These are phyloP conservation scores for silkworm (Bombyx mori) DNA, from an alignment of 1,140 invertebrate species.

Conservation along the genomic window DNA sequence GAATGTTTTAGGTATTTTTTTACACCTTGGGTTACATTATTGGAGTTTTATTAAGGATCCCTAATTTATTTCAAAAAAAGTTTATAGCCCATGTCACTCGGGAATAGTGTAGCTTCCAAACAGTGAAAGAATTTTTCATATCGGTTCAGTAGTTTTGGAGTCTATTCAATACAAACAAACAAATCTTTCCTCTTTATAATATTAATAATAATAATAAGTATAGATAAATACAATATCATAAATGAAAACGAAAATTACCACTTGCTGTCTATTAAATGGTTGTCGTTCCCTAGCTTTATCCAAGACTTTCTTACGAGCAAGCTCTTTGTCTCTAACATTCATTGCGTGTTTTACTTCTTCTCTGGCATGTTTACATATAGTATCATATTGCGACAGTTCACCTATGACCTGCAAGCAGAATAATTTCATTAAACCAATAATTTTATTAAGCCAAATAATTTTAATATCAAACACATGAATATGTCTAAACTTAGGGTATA, in stretches of 20 bases:
- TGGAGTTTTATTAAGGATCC: no score
- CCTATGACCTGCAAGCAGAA: slow-evolving; percentile 62
- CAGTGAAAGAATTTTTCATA: no score
- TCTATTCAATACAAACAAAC: no score
- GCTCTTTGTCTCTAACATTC: slow-evolving; percentile 77
- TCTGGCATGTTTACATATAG: slow-evolving; percentile 79
- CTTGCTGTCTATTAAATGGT: slow-evolving; percentile 78
- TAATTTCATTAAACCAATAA: slow-evolving; percentile 7
- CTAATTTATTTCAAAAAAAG: no score
- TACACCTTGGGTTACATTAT: no score
- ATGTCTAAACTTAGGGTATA: neutral
- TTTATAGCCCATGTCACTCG: no score
- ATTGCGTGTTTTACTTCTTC: slow-evolving; percentile 82
- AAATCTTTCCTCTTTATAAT: no score
- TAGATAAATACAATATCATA: neutral
- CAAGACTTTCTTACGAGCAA: slow-evolving; percentile 75
- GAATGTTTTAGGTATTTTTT: no score
- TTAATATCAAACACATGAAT: neutral
- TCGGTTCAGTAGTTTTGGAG: no score
- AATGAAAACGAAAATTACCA: slow-evolving; percentile 69
- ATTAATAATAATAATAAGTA: no score
- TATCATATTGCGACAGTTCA: slow-evolving; percentile 79
- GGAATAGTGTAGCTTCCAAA: no score
- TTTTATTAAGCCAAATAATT: neutral
- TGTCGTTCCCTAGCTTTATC: slow-evolving; percentile 76